Conservation (phyloP, 37 sponge, comb jelly and placozoan genomes). For the Aplysina aerophoba region DNA sequence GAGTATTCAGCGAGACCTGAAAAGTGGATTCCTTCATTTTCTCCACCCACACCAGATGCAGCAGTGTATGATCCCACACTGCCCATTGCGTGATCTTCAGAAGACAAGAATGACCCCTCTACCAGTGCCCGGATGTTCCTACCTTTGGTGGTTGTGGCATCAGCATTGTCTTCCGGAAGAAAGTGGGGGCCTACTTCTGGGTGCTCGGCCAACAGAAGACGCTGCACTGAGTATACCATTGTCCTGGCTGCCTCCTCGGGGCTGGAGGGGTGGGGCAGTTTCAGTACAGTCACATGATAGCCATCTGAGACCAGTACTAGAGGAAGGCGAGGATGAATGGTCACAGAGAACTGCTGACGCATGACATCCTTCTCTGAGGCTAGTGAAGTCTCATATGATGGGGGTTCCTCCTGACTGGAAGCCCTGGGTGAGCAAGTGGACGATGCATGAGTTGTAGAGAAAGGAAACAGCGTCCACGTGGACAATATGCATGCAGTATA, state of each 20-base stretch:
- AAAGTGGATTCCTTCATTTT: too few relatives aligned
- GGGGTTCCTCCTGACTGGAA: not conserved
- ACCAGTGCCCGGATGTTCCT: too few relatives aligned
- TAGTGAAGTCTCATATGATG: slow-evolving; percentile 49
- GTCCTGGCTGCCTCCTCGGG: not conserved
- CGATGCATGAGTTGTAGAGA: not conserved
- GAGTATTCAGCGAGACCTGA: too few relatives aligned
- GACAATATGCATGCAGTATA: too few relatives aligned
- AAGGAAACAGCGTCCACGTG: too few relatives aligned
- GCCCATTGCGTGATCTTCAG: too few relatives aligned
- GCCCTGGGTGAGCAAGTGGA: not conserved
- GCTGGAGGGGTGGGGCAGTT: not conserved
- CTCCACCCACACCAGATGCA: too few relatives aligned
- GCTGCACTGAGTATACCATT: not conserved
- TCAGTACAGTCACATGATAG: slow-evolving; percentile 54
- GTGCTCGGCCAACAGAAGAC: not conserved
- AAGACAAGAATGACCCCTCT: too few relatives aligned
- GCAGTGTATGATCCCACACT: too few relatives aligned
- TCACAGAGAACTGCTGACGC: slow-evolving; percentile 70
- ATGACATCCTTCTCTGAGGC: slow-evolving; percentile 60
- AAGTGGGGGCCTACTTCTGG: too few relatives aligned
- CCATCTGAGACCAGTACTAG: slow-evolving; percentile 74
- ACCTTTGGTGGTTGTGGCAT: too few relatives aligned
- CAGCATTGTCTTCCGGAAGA: too few relatives aligned
- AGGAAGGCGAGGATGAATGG: slow-evolving; percentile 66